Percentiles rank a stretch among this genome's conserved stretches.
phyloP scores from a whole-genome alignment of 2,113 vertebrate species.

The Sinocyclocheilus anshuiensis region DNA sequence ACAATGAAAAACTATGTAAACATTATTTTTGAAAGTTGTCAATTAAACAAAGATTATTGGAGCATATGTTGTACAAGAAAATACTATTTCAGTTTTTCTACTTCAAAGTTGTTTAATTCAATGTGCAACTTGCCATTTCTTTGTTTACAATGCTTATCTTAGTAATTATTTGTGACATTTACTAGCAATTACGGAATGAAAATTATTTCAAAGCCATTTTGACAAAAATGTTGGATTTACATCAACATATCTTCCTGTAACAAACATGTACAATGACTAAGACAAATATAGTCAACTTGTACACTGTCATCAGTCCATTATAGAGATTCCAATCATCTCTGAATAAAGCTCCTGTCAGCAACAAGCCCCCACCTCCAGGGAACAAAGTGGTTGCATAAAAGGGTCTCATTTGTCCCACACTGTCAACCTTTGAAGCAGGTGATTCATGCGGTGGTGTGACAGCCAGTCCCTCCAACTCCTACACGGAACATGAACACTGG shows the following conservation, averaged over 20 bases:
- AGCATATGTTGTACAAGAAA: background rate
- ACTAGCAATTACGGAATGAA: background rate
- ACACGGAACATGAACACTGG: conserved; percentile 23
- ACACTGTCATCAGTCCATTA: background rate
- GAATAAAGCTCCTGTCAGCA: conserved; percentile 30
- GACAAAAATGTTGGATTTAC: background rate
- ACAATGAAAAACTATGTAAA: background rate
- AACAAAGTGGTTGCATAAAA: conserved; percentile 54
- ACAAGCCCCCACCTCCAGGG: conserved; percentile 50
- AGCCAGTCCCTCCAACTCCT: background rate
- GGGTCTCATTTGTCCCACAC: conserved; percentile 28
- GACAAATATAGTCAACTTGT: background rate
- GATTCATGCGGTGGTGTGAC: conserved; percentile 39
- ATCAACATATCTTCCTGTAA: background rate
- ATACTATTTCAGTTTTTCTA: background rate
- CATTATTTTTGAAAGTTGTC: too few species aligned
- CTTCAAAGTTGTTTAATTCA: too few species aligned
- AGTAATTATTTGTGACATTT: too few species aligned
- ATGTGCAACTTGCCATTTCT: too few species aligned
- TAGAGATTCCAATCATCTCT: background rate
- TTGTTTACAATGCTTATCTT: too few species aligned
- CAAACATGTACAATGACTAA: background rate
- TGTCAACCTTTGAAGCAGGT: conserved; percentile 19
- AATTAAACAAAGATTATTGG: too few species aligned
- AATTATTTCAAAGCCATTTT: background rate